Conservation (phyloP, 2,797 vertebrate genomes). For the Enteromius argenteus region DNA sequence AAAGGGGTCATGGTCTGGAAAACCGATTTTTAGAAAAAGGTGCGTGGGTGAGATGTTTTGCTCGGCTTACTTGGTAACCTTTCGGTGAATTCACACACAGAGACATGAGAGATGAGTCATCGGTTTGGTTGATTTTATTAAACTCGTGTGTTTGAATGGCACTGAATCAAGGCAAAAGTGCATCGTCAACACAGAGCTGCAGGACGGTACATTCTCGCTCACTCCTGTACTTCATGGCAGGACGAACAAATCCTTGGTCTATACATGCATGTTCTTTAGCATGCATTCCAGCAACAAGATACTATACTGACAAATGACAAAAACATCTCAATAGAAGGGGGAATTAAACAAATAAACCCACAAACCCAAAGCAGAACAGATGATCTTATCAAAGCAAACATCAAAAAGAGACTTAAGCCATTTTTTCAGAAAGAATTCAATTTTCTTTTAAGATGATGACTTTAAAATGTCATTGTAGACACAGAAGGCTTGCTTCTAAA, state of each 20-base stretch:
- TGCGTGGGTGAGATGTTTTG: neutral
- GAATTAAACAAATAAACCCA: slow-evolving; percentile 40
- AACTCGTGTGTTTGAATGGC: slow-evolving; percentile 66
- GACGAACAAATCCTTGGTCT: slow-evolving; percentile 57
- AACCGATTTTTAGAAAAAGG: neutral
- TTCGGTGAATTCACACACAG: neutral
- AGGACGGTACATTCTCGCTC: slow-evolving; percentile 42
- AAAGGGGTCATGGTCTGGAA: neutral
- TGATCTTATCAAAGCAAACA: slow-evolving; percentile 42
- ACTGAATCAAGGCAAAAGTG: slow-evolving; percentile 64
- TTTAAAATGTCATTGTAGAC: slow-evolving; percentile 39
- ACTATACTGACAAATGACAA: slow-evolving; percentile 55
- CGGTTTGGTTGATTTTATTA: slow-evolving; percentile 59
- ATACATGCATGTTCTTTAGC: slow-evolving; percentile 65
- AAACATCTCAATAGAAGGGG: slow-evolving; percentile 27
- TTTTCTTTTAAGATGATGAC: slow-evolving; percentile 2
- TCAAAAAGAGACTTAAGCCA: slow-evolving; percentile 16
- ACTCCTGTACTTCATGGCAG: slow-evolving; percentile 27
- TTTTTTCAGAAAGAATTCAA: neutral
- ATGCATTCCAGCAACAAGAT: slow-evolving; percentile 67
- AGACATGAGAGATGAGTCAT: neutral
- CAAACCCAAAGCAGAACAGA: slow-evolving; percentile 52
- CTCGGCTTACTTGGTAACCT: neutral
- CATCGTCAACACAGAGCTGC: slow-evolving; percentile 52
- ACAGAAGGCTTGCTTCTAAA: slow-evolving; percentile 24